These are phyloP conservation scores for Ailurus styani DNA, from an alignment of 2,113 vertebrate species.

Conservation along the genomic window DNA sequence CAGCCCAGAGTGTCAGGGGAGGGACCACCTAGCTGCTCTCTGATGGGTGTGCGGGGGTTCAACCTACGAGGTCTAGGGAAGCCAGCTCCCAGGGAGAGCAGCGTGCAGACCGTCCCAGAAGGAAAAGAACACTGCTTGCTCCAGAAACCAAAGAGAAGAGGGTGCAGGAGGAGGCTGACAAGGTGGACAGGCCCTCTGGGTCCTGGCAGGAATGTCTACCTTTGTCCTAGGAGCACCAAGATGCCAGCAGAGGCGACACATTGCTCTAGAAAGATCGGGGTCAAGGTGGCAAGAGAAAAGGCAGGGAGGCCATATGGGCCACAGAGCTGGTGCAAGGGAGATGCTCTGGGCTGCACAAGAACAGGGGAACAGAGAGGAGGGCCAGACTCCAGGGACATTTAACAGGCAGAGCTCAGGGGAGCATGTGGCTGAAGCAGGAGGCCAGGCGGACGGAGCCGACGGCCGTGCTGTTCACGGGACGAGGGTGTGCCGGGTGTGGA, in stretches of 20 bases:
- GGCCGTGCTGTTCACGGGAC: not conserved
- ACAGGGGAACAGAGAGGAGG: not conserved
- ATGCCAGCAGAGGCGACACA: not conserved
- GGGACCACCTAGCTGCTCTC: not conserved
- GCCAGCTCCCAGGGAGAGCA: not conserved
- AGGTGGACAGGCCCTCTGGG: not conserved
- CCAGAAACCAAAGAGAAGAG: not conserved
- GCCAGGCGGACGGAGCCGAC: accelerated
- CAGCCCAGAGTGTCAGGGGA: not conserved
- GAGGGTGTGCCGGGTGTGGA: not conserved
- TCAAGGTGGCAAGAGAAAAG: not conserved
- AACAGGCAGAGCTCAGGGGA: accelerated
- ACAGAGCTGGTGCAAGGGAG: not conserved
- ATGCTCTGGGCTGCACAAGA: not conserved
- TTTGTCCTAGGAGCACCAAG: not conserved
- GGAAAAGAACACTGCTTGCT: not conserved
- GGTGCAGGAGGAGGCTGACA: not conserved
- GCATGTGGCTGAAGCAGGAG: not conserved
- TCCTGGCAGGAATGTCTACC: not conserved
- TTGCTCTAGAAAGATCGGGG: not conserved
- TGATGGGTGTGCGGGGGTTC: not conserved
- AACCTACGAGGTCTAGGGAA: not conserved
- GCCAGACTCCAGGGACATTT: not conserved
- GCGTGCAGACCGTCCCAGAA: accelerated
- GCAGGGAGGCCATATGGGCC: not conserved